Base-by-base conservation (phyloP, 2,888 invertebrate genomes). In the Caenorhabditis sulstoni region DNA sequence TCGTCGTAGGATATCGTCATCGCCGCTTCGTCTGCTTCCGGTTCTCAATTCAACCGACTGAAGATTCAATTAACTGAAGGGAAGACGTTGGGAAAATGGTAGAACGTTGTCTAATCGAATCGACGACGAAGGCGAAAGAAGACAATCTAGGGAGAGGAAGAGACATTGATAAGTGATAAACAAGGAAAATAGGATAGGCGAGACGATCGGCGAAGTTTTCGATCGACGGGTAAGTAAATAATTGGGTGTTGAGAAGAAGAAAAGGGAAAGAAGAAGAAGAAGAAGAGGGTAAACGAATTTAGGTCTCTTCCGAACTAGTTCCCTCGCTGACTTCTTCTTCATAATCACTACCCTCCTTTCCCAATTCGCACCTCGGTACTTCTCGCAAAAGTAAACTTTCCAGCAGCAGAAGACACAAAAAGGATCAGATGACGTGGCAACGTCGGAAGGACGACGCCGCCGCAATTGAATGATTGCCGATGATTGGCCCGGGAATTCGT, bases 1-100 rank as follows among this genome's bases (percentile, higher is more conserved):
- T 89, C 88, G 73, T 87, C 87, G 76, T 88, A 88, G n/a, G 87
- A 87, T 35, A 88, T 87, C 23, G 88, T 88, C 87, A 88, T 88
- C 12, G 8, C n/a, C n/a, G n/a, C 49, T 2, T 49, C 37, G 20
- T 29, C 23, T 23, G 3, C 41, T 41, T 41, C 41, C 41, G 41
- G 41, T 41, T 41, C 37, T 37, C 37, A 37, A 37, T 37, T n/a
- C n/a, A n/a, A 44, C 20, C 20, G 20, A 47, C 18, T 44, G 18
- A 44, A 52, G 41, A 53, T 41, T 41, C 41, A 14, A 41, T 41
- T 41, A 41, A 41, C 41, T 41, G 18, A 41, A 52, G 18, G 18
- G 37, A 39, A 64, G 49, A 23, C 3, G 12, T n/a, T 9, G 23
- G 53, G 53, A 53, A 35, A 35, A 16, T 37, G 53, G 45, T 35